These are phyloP conservation scores for Leptodactylus fuscus DNA, from an alignment of 2,113 vertebrate species.

Conservation along the genomic window DNA sequence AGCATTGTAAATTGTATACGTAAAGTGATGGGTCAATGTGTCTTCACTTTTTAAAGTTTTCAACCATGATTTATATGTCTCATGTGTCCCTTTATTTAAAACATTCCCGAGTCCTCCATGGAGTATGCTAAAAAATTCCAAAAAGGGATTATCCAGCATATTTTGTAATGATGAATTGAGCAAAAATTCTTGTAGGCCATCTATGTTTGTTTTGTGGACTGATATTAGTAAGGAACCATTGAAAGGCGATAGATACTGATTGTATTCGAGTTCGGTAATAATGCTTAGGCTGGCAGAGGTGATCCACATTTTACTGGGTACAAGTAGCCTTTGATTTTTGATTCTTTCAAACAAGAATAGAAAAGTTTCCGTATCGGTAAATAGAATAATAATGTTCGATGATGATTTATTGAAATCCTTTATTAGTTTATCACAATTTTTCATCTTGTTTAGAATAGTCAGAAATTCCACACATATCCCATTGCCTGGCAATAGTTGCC, in stretches of 20 bases:
- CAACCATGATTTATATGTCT: not conserved
- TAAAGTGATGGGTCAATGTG: not conserved
- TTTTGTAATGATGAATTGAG: not conserved
- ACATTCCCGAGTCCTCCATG: not conserved
- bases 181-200: not conserved
- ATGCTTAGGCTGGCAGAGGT: not conserved
- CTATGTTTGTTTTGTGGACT: not conserved
- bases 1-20: not conserved
- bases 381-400: not conserved
- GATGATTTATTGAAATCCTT: not conserved
- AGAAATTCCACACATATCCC: slow-evolving; percentile 11
- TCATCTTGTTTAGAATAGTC: not conserved
- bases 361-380: too few relatives aligned
- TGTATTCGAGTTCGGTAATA: not conserved
- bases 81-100: not conserved
- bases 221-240: slow-evolving; percentile 23
- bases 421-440: too few relatives aligned
- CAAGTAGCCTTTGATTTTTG: too few relatives aligned
- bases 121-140: not conserved
- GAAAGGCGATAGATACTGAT: not conserved
- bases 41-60: not conserved
- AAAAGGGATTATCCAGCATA: not conserved
- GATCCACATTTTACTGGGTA: not conserved
- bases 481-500: not conserved
- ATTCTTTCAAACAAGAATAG: not conserved